Base-by-base conservation (phyloP, 2,113 vertebrate species). In the Thalassarche chlororhynchos region DNA sequence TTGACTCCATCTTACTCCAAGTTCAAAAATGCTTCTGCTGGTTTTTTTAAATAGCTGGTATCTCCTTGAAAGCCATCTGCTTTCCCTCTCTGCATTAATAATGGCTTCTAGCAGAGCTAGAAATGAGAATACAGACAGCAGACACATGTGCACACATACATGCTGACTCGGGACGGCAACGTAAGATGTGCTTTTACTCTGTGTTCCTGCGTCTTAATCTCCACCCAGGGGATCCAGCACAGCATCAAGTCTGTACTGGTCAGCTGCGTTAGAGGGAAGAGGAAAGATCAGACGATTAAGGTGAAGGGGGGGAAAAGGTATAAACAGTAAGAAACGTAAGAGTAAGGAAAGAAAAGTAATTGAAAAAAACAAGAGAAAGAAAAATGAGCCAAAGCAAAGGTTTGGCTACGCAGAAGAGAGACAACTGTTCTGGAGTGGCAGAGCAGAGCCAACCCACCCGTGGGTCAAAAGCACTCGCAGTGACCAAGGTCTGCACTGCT, bases 81-180 rank as follows among this genome's bases (percentile, higher is more conserved):
- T 66, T 75, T 84, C 51, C 58, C 34, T 77, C 25, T 47, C 17
- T 15, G 36, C 2, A 1, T 51, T 87, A 78, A 40, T 32, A 79
- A 66, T 6, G 29, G n/a, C 42, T 84, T 84, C 38, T 75, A 58
- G 46, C 17, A 87, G 87, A 65, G 68, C 58, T 65, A 44, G 47
- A 81, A 80, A 93, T 28, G 9, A 66, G n/a, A 71, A 81, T 57
- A 66, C 31, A 61, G 54, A 42, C 40, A 69, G 14, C 58, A 52
- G 74, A 44, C 14, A 51, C 0, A n/a, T 1, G 0, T 17, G 25
- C 29, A 55, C 23, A 44, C 28, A 40, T 36, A 65, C 9, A 26
- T 5, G 13, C 14, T 70, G 89, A 21, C 29, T 51, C 0, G 0
- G 57, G 57, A 2, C 11, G 42, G 36, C 52, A 12, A 14, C 0